phyloP scores from a whole-genome alignment of 2,888 invertebrate species.

The Lepidonotus clava region DNA sequence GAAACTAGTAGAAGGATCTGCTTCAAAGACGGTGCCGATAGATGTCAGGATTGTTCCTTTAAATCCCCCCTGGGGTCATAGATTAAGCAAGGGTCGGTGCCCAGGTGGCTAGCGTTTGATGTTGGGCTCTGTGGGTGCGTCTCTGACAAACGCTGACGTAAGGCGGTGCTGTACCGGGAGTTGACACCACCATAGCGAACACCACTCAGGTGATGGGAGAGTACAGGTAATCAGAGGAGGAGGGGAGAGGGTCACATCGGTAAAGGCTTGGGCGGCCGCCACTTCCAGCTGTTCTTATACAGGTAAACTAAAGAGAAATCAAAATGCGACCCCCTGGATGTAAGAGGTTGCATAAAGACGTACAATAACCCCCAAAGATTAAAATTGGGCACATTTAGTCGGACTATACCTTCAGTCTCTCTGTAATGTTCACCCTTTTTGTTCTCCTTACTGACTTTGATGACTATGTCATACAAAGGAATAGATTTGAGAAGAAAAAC shows the following conservation, averaged over 20 bases:
- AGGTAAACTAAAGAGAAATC: not conserved
- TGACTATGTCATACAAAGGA: too few relatives aligned
- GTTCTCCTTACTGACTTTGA: too few relatives aligned
- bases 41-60: not conserved
- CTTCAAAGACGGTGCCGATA: not conserved
- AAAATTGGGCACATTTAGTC: too few relatives aligned
- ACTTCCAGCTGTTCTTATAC: not conserved
- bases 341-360: not conserved
- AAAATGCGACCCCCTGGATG: not conserved
- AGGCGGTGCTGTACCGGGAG: not conserved
- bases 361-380: too few relatives aligned
- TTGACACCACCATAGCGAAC: not conserved
- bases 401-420: too few relatives aligned
- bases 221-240: not conserved
- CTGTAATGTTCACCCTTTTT: too few relatives aligned
- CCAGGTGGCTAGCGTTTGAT: not conserved
- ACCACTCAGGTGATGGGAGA: slow-evolving; percentile 12
- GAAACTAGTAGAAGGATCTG: not conserved
- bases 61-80: not conserved
- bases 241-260: not conserved
- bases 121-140: too few relatives aligned
- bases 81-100: not conserved
- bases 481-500: too few relatives aligned
- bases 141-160: not conserved
- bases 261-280: not conserved